Evolutionary conservation across 2,797 vertebrate species (phyloP).

Genomic region (Pogoniulus pusillus): DNA sequence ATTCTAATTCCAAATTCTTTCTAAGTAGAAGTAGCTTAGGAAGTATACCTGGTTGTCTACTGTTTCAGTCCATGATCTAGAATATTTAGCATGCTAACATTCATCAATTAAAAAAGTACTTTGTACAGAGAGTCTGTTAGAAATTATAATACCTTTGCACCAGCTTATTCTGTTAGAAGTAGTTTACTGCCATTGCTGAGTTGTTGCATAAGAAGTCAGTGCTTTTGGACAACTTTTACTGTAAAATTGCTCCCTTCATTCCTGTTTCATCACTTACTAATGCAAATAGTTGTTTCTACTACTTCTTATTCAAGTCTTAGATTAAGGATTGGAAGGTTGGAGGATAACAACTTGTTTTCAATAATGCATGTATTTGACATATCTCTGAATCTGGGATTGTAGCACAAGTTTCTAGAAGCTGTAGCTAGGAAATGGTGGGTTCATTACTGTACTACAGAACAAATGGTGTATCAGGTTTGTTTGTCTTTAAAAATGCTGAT

Average conservation of each 20-base stretch:
- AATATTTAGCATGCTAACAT: not conserved
- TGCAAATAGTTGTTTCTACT: not conserved
- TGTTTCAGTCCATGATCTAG: not conserved
- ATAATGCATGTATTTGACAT: not conserved
- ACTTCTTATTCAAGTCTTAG: not conserved
- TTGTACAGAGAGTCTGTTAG: not conserved
- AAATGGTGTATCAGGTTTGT: not conserved
- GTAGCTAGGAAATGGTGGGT: not conserved
- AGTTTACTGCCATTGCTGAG: not conserved
- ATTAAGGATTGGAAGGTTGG: not conserved
- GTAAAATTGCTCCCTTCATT: not conserved
- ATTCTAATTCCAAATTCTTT: not conserved
- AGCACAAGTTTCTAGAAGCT: conserved; percentile 14
- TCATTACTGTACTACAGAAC: not conserved
- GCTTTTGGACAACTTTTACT: not conserved
- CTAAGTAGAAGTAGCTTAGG: not conserved
- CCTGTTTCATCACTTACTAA: not conserved
- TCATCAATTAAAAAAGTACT: not conserved
- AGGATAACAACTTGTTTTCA: not conserved
- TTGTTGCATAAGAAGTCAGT: not conserved
- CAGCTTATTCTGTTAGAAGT: not conserved
- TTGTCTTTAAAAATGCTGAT: conserved; percentile 52
- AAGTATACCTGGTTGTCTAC: not conserved
- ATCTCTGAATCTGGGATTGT: not conserved
- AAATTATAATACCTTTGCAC: not conserved